phyloP scores from a whole-genome alignment of 2,888 invertebrate genomes.

The Diloba caeruleocephala region DNA sequence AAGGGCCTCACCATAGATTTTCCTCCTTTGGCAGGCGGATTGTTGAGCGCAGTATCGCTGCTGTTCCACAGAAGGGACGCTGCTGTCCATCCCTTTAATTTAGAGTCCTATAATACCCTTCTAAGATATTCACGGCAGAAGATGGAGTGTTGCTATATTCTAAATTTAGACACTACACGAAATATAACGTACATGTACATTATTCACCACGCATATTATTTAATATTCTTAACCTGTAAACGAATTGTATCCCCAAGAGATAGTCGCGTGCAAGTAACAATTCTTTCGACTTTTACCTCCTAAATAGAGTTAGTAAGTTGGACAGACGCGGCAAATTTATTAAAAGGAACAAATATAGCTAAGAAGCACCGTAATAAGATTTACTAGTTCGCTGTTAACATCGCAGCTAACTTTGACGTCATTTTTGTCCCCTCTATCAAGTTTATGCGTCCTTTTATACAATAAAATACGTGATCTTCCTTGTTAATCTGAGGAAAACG shows the following conservation, averaged over 20 bases:
- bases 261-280: slow-evolving; percentile 42
- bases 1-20: too few species aligned
- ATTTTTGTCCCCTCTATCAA: slow-evolving; percentile 36
- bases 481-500: slow-evolving; percentile 8
- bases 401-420: slow-evolving; percentile 34
- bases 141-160: too few species aligned
- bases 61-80: too few species aligned
- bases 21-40: too few species aligned
- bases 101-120: too few species aligned
- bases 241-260: slow-evolving; percentile 31
- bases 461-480: slow-evolving; percentile 24
- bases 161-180: too few species aligned
- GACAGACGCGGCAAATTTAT: slow-evolving; percentile 47
- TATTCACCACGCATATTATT: neutral
- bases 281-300: slow-evolving; percentile 48
- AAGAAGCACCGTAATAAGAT: slow-evolving; percentile 46
- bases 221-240: slow-evolving; percentile 23
- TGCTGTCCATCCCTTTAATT: too few species aligned
- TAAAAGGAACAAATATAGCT: slow-evolving; percentile 48
- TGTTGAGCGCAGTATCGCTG: too few species aligned
- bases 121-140: too few species aligned
- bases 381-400: slow-evolving; percentile 49
- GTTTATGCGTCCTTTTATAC: slow-evolving; percentile 26
- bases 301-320: slow-evolving; percentile 51
- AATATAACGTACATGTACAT: too few species aligned